Base-by-base conservation (phyloP, 1,140 invertebrate species). In the Zaprionus capensis region DNA sequence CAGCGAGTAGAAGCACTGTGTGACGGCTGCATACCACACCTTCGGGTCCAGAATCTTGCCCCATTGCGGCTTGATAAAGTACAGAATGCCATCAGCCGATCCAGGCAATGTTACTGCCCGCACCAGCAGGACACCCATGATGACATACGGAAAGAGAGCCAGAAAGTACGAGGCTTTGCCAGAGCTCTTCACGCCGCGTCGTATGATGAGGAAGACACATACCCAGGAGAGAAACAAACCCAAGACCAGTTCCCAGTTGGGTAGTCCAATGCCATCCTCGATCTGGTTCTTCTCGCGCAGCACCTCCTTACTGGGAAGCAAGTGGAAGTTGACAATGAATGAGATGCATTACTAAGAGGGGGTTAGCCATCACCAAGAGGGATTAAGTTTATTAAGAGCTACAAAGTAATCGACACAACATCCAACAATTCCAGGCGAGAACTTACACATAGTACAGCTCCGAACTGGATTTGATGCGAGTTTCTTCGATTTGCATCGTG, bases 1-100 rank as follows among this genome's bases (percentile, higher is more conserved):
- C 1, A 97, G 93, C 0, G 97, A 97, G 91, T 97, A 98, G 91
- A 97, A 97, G 69, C 96, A 97, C 82, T 98, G 97, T 0, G 96
- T 96, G 0, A 97, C 96, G 11, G 97, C 97, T 7, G 96, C 96
- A 75, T 97, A 97, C 97, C 91, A 92, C 95, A 98, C 34, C 96
- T 96, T 94, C 5, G 96, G 94, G 84, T 96, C 94, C 49, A 96
- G 92, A 2, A 97, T 94, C 80, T 95, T 95, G 5, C 93, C 82
- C 96, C 96, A 97, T 44, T 96, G 91, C 1, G 96, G 96, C 34
- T 94, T 96, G 17, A 97, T 93, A 80, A 97, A 97, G 84, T 96
- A 97, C 5, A 95, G 91, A 59, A 98, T 97, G 14, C 97, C 97
- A 49, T 96, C 93, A 0, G 91, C 91, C 1, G 97, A 96, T 1